phyloP scores from a whole-genome alignment of 1,140 invertebrate genomes.

The Limonius californicus region DNA sequence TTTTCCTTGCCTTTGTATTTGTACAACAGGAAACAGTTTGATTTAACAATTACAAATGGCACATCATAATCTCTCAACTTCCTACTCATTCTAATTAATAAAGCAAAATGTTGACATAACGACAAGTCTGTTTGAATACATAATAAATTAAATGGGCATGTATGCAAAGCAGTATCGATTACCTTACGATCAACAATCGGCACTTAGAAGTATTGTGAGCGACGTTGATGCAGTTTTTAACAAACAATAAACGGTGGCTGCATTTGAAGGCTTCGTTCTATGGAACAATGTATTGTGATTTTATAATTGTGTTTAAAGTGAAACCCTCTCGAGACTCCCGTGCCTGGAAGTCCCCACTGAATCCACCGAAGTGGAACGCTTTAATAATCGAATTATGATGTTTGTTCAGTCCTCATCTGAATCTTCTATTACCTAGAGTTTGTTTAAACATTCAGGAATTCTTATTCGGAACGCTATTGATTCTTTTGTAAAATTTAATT shows the following conservation, averaged over 20 bases:
- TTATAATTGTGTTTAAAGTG: conserved; percentile 8
- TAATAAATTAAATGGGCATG: background rate
- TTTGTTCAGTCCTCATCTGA: background rate
- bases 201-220: background rate
- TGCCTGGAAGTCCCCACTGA: background rate
- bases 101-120: background rate
- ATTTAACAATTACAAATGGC: too few species aligned
- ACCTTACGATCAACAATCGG: conserved; percentile 2
- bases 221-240: background rate
- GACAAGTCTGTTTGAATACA: background rate
- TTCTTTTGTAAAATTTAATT: background rate
- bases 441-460: background rate
- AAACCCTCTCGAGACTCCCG: conserved; percentile 1
- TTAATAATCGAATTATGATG: conserved; percentile 8
- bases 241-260: conserved; percentile 8
- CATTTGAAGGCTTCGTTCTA: conserved; percentile 5
- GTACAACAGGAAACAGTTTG: too few species aligned
- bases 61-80: background rate
- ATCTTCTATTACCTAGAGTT: background rate
- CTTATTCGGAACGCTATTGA: background rate
- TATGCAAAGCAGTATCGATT: conserved; percentile 12
- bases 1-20: too few species aligned
- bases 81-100: background rate
- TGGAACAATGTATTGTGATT: conserved; percentile 10
- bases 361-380: background rate